Evolutionary conservation across 1,140 invertebrate species (phyloP).

Genomic region (Drosophila tropicalis): DNA sequence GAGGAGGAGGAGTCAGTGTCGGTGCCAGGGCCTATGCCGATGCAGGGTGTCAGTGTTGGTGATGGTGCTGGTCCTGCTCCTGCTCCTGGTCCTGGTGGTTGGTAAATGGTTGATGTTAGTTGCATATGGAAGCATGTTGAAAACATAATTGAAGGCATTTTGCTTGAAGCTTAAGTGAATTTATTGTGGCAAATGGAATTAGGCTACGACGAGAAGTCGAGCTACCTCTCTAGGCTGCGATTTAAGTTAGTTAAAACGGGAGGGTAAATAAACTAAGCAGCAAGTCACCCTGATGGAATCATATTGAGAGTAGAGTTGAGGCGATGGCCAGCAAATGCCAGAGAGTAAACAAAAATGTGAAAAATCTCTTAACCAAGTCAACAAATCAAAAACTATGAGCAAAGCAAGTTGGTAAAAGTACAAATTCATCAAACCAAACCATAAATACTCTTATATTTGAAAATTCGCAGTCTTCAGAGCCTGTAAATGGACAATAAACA

Average conservation of each 20-base stretch:
- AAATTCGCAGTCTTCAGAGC: not conserved
- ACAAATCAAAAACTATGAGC: not conserved
- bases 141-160: constrained; percentile 30
- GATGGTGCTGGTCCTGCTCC: not conserved
- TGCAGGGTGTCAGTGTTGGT: too few relatives aligned
- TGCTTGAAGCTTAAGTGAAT: constrained; percentile 24
- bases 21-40: not conserved
- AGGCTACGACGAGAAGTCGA: not conserved
- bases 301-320: too few relatives aligned
- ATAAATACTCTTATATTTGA: not conserved
- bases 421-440: not conserved
- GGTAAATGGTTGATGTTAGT: constrained; percentile 4
- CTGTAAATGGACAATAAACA: not conserved
- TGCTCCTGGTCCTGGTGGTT: not conserved
- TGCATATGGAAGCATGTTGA: constrained; percentile 22
- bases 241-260: constrained; percentile 16
- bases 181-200: constrained; percentile 31
- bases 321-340: too few relatives aligned
- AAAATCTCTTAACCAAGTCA: constrained; percentile 6
- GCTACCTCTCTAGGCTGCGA: not conserved
- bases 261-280: constrained; percentile 10
- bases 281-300: not conserved
- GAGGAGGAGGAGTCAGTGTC: too few relatives aligned
- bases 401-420: not conserved
- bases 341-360: not conserved